Conservation (phyloP, 2,113 vertebrate genomes). For the Sturnus vulgaris region DNA sequence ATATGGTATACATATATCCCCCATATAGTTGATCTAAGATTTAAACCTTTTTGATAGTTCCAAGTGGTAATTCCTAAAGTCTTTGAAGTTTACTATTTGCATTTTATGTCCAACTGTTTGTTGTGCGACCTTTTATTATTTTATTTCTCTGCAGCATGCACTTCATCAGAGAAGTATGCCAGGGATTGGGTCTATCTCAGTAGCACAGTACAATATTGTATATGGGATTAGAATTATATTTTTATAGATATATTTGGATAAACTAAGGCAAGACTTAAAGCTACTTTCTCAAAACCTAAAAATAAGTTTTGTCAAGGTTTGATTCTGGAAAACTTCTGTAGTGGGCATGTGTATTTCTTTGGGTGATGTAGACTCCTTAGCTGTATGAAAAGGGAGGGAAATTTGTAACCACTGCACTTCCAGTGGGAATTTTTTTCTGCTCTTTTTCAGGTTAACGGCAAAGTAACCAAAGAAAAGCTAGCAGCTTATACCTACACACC, state of each 20-base stretch:
- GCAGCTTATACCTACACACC: conserved; percentile 86
- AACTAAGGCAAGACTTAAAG: background rate
- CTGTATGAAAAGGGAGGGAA: background rate
- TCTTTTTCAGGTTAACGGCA: conserved; percentile 79
- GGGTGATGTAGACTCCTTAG: background rate
- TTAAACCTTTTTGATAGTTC: background rate
- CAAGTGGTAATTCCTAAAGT: background rate
- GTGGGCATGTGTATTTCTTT: background rate
- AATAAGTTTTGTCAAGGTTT: background rate
- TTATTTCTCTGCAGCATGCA: background rate
- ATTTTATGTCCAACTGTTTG: background rate
- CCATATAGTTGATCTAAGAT: background rate
- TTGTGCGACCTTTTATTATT: background rate
- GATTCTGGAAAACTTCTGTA: background rate
- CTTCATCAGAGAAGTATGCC: background rate
- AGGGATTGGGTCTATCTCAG: background rate
- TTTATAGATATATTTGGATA: background rate
- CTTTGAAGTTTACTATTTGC: background rate
- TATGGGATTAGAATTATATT: background rate
- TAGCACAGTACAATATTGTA: background rate
- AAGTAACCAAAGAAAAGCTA: conserved; percentile 82
- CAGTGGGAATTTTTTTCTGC: background rate
- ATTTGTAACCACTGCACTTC: background rate
- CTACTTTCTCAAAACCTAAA: background rate
- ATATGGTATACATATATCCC: too few relatives aligned